Conservation (phyloP, 2,888 invertebrate genomes). For the Sphaeridia pumilis region DNA sequence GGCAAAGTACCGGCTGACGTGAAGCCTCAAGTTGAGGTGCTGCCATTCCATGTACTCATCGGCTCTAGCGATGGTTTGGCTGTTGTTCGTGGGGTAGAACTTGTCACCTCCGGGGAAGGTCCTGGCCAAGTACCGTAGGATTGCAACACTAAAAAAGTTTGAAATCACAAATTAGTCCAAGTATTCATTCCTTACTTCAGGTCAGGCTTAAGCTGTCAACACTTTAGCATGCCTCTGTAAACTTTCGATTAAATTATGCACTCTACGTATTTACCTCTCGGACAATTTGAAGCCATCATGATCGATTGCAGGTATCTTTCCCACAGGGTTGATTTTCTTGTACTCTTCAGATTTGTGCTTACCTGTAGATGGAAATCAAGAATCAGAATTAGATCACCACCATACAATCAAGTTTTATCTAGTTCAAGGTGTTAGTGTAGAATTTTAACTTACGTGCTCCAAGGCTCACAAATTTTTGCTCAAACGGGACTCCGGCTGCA, state of each 20-base stretch:
- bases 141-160: conserved; percentile 51
- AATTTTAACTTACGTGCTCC: not conserved
- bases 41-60: conserved; percentile 70
- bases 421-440: not conserved
- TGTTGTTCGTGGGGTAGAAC: conserved; percentile 53
- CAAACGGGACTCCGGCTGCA: conserved; percentile 1
- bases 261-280: conserved; percentile 12
- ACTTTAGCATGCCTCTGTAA: too few species aligned
- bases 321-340: conserved; percentile 8
- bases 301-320: conserved; percentile 13
- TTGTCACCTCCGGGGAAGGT: conserved; percentile 47
- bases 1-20: conserved; percentile 2
- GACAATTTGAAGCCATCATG: conserved; percentile 11
- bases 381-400: not conserved
- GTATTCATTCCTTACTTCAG: not conserved
- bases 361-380: not conserved
- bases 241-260: too few species aligned
- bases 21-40: conserved; percentile 48
- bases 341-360: conserved; percentile 10
- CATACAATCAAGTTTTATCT: not conserved
- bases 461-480: not conserved
- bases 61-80: conserved; percentile 50
- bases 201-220: too few species aligned
- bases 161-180: not conserved
- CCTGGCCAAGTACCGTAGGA: conserved; percentile 53